Base-by-base conservation (phyloP, 2,888 invertebrate genomes). In the Lucinisca nassula region DNA sequence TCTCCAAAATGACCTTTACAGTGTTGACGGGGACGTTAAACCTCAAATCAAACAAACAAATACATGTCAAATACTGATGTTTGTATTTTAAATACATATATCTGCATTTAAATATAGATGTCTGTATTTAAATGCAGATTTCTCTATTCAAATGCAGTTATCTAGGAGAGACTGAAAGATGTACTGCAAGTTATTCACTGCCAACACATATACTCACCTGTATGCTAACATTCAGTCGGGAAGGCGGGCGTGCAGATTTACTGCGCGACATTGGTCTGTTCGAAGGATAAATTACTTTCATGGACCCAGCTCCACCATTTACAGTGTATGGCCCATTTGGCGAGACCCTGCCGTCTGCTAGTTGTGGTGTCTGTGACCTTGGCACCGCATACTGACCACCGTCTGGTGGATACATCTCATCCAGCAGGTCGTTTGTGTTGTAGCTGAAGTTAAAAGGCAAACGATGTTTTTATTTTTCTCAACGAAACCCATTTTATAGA, bases 201-300 rank as follows among this genome's bases (percentile, higher is more conserved):
- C n/a, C n/a, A n/a, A n/a, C n/a, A n/a, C n/a, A n/a, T 30, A 58
- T 55, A 70, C 75, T 17, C 84, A 92, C 92, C 90, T 92, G 90
- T 74, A 91, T 88, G 79, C 88, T 87, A 49, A 91, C 84, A 30
- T 91, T 85, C 4, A 82, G 61, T 32, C 90, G 83, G n/a, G 92
- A 91, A 17, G 78, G 35, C 32, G 91, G 87, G 12, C 92, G 81
- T 17, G 83, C 83, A 35, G 78, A 35, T 35, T 83, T 38, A 30
- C 40, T 81, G 8, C 45, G 30, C 4, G 79, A 70, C 45, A 0
- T 8, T 1, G 85, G 85, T 72, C 90, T 67, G 8, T 51, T 75
- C 10, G 83, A 32, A 4, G 85, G 55, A 21, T 67, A 35, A 17
- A 67, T 67, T 12, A 67, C 67, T 21, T 67, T 32, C 67, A 67